Evolutionary conservation across 2,888 invertebrate species (phyloP).

Genomic region (Leptinotarsa tumamoca): DNA sequence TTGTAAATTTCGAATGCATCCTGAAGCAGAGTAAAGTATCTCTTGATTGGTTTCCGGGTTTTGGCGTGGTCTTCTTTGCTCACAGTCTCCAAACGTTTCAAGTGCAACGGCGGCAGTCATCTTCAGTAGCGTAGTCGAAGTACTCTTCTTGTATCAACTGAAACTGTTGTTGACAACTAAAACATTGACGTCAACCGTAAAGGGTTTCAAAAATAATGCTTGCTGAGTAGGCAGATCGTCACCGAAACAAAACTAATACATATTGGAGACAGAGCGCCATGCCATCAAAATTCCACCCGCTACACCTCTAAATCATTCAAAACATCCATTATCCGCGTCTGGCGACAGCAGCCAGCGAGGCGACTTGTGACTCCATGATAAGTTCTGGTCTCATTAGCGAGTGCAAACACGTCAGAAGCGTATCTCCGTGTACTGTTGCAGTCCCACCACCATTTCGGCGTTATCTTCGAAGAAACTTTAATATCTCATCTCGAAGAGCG

Average conservation of each 20-base stretch:
- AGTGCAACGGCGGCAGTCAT: no score
- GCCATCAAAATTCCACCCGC: background rate
- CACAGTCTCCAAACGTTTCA: no score
- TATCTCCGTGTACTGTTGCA: slow-evolving; percentile 1
- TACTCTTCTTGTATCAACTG: no score
- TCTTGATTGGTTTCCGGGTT: no score
- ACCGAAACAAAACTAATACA: background rate
- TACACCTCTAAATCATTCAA: slow-evolving; percentile 4
- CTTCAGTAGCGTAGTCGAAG: no score
- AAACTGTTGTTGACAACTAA: no score
- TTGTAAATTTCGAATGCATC: no score
- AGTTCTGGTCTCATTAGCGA: background rate
- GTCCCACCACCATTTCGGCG: slow-evolving; percentile 5
- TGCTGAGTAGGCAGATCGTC: background rate
- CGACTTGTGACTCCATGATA: background rate
- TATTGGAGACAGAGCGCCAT: background rate
- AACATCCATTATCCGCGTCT: slow-evolving; percentile 4
- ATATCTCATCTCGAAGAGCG: slow-evolving; percentile 12
- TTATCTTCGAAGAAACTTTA: slow-evolving; percentile 1
- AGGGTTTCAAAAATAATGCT: background rate
- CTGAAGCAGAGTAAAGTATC: no score
- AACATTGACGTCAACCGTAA: no score
- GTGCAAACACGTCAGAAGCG: background rate
- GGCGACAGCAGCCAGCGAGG: background rate
- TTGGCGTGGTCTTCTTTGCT: no score